Evolutionary conservation across 2,888 invertebrate species (phyloP).

Genomic region (Nezara viridula): DNA sequence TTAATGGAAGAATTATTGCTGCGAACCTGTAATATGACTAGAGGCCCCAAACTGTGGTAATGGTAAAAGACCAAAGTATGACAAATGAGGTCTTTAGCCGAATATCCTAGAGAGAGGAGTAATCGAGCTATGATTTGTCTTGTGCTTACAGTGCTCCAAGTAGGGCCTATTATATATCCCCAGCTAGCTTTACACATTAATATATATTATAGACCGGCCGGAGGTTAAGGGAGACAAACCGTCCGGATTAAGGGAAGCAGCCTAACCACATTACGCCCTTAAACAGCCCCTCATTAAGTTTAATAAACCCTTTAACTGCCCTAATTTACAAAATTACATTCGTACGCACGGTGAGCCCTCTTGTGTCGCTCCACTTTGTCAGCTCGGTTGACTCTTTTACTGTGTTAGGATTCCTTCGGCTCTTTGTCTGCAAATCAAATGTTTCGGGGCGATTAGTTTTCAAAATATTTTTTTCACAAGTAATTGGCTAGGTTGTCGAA

Average conservation of each 20-base stretch:
- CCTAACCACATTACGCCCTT: neutral
- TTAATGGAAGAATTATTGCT: constrained; percentile 29
- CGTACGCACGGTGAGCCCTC: neutral
- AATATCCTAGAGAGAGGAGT: constrained; percentile 35
- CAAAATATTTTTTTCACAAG: too few species aligned
- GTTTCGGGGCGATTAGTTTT: neutral
- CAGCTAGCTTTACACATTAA: constrained; percentile 11
- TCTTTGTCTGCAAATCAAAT: neutral
- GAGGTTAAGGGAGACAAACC: constrained; percentile 22
- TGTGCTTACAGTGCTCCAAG: constrained; percentile 23
- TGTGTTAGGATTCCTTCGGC: neutral
- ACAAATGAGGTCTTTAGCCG: constrained; percentile 44
- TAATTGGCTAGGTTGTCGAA: too few species aligned
- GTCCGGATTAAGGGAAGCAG: constrained; percentile 7
- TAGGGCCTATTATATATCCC: constrained; percentile 11
- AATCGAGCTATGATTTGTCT: constrained; percentile 44
- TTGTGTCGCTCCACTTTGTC: neutral
- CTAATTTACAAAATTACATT: constrained; percentile 1
- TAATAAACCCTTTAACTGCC: constrained; percentile 29
- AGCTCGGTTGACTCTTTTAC: neutral
- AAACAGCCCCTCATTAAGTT: constrained; percentile 48
- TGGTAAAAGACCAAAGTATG: constrained; percentile 26
- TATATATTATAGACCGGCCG: constrained; percentile 24
- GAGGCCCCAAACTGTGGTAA: constrained; percentile 18
- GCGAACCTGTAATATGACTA: neutral